Evolutionary conservation across 2,888 invertebrate species (phyloP).

Genomic region (Drosophila paramelanica): DNA sequence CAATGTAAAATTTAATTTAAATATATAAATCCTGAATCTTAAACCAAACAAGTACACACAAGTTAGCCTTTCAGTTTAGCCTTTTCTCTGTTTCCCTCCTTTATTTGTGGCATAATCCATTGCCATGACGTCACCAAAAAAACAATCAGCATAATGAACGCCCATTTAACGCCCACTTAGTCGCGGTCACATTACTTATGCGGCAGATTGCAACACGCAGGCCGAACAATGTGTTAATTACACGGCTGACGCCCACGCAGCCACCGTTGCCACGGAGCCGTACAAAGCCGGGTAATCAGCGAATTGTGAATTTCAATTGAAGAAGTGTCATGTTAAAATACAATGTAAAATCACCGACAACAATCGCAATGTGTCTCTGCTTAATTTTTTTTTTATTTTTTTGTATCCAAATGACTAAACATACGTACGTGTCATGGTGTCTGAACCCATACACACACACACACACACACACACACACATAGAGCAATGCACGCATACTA

Average conservation of each 20-base stretch:
- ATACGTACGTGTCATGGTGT: slow-evolving; percentile 55
- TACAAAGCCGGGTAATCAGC: slow-evolving; percentile 54
- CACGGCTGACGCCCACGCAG: slow-evolving; percentile 68
- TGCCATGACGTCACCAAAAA: slow-evolving; percentile 12
- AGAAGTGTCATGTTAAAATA: slow-evolving; percentile 55
- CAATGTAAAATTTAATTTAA: too few species aligned
- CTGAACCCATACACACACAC: slow-evolving; percentile 13
- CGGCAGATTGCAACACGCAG: slow-evolving; percentile 38
- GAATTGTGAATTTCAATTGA: slow-evolving; percentile 55
- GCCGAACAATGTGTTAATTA: slow-evolving; percentile 72
- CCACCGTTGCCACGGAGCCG: slow-evolving; percentile 17
- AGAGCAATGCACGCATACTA: slow-evolving; percentile 1
- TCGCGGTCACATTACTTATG: slow-evolving; percentile 54
- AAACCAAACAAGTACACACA: too few species aligned
- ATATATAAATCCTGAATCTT: too few species aligned
- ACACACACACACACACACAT: slow-evolving; percentile 11
- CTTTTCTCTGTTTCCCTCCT: too few species aligned
- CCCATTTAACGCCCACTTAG: slow-evolving; percentile 73
- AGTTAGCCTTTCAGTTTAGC: too few species aligned
- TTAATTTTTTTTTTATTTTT: slow-evolving; percentile 2
- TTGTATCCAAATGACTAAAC: slow-evolving; percentile 46
- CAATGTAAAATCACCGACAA: slow-evolving; percentile 39
- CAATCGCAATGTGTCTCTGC: slow-evolving; percentile 40
- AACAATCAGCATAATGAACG: slow-evolving; percentile 38
- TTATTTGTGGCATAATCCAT: not conserved